Evolutionary conservation across 2,113 vertebrate genomes (phyloP), one percentile per base, ranked within the genome.

Genomic region (Dascyllus trimaculatus): DNA sequence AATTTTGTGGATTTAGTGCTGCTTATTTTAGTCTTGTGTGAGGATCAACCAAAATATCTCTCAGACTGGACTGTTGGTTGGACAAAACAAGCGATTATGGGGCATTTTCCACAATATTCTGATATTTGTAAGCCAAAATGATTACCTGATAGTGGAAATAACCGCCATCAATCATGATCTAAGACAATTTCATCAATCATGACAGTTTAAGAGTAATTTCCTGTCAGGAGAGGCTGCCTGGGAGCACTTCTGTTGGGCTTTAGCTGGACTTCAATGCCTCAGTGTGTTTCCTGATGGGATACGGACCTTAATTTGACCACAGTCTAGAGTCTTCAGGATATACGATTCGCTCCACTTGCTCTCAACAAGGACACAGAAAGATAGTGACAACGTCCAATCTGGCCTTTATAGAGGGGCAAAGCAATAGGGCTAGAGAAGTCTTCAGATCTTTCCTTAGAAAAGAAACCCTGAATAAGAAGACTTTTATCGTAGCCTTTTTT

Each of bases 401-500:
- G 69, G 59, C 75, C 66, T 89, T 88, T 89, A 91, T 52, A 26
- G 65, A 43, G 11, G 40, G 17, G 45, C 0, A 15, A 61, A 81
- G 59, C 21, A 76, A 83, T 49, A 53, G 32, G 15, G 35, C 66
- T 18, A 45, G 70, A 68, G 48, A 51, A 53, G 48, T 75, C 78
- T 53, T 87, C 73, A 80, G 19, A 69, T 84, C 80, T 74, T 57
- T 21, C 21, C 67, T 85, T 40, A 51, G 56, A 82, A 81, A 79
- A 66, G 62, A 85, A 81, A 40, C 59, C 45, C 19, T 35, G 76
- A 86, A 83, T 84, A 64, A 85, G 86, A 89, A 91, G 71, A 78
- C n/a, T 80, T 84, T 53, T 73, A 76, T 65, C 15, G 1, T 43
- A 53, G 71, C 62, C 46, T 63, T 54, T 77, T 90, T 59, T 83